Conservation (phyloP, 2,113 vertebrate species). For the Gavia stellata region DNA sequence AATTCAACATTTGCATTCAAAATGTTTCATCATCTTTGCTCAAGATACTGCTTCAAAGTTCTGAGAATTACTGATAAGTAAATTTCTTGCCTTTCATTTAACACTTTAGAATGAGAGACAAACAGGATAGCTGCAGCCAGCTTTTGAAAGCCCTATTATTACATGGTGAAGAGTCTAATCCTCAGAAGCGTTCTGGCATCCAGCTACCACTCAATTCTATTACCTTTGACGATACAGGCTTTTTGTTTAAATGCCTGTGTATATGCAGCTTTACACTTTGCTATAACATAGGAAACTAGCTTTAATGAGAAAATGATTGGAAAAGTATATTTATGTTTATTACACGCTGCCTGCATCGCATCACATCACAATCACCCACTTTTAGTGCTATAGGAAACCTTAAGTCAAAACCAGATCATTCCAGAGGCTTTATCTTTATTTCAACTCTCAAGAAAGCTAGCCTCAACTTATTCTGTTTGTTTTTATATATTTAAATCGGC, state of each 20-base stretch:
- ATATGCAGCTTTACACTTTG: background rate
- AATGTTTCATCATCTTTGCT: background rate
- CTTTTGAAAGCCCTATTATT: background rate
- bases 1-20: background rate
- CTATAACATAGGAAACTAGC: background rate
- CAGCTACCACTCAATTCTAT: background rate
- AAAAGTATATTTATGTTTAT: background rate
- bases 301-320: background rate
- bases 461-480: background rate
- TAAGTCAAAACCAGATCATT: background rate
- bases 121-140: background rate
- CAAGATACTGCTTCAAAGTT: background rate
- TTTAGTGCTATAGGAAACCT: background rate
- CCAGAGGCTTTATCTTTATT: background rate
- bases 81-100: background rate
- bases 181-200: background rate
- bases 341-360: background rate
- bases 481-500: background rate
- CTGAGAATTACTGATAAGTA: background rate
- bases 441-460: background rate
- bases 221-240: background rate
- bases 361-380: background rate
- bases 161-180: background rate
- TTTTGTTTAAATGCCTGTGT: background rate
- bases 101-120: background rate